These are phyloP conservation scores for Cryptomyrus ogoouensis DNA, from an alignment of 2,113 vertebrate species.

Conservation along the genomic window DNA sequence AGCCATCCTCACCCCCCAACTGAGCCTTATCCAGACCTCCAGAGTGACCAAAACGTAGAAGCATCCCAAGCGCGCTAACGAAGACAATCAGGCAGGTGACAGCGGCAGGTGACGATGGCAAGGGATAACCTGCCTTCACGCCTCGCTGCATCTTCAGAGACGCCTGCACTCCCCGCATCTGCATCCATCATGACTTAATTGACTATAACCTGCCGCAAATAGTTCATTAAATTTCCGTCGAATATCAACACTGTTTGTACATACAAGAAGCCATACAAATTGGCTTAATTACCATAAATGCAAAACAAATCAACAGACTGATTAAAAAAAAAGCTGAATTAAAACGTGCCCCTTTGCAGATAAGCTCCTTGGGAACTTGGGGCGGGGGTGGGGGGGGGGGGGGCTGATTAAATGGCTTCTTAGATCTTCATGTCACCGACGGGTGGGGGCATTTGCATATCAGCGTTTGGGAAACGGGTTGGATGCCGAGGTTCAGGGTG, in stretches of 20 bases:
- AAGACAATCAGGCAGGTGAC: background rate
- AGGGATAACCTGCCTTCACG: background rate
- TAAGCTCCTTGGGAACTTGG: slow-evolving; percentile 8
- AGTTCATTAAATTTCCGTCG: background rate
- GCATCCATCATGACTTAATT: slow-evolving; percentile 12
- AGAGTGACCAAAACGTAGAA: background rate
- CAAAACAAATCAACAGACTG: slow-evolving; percentile 6
- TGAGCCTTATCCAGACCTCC: background rate
- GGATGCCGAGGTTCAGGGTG: background rate
- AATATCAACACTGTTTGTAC: slow-evolving; percentile 13
- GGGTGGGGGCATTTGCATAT: slow-evolving; percentile 6
- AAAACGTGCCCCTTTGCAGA: slow-evolving; percentile 2
- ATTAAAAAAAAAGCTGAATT: slow-evolving; percentile 11
- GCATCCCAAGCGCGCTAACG: background rate
- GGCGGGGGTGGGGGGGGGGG: background rate
- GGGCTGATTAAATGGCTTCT: background rate
- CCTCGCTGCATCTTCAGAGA: background rate
- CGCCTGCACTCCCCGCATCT: background rate
- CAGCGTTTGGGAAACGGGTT: background rate
- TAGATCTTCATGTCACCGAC: background rate
- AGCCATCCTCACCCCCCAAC: background rate
- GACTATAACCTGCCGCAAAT: slow-evolving; percentile 7
- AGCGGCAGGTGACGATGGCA: background rate
- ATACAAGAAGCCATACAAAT: background rate
- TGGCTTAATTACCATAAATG: slow-evolving; percentile 16